These are phyloP conservation scores for Atopsyche davidsoni DNA, from an alignment of 1,140 invertebrate genomes.

Conservation along the genomic window DNA sequence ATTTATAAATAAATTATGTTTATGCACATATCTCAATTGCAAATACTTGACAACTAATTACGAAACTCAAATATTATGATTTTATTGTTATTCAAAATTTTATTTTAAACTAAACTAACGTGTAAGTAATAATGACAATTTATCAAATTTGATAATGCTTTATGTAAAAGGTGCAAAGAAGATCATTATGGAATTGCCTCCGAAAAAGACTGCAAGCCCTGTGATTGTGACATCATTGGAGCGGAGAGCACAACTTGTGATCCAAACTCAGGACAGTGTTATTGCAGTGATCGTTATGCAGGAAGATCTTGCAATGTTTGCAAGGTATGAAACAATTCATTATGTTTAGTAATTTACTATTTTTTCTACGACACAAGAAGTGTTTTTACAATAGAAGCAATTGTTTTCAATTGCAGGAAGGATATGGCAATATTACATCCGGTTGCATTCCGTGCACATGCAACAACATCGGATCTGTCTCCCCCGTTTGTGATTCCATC, in stretches of 20 bases:
- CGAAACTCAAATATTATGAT: no score
- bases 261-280: slow-evolving; percentile 68
- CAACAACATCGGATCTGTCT: slow-evolving; percentile 61
- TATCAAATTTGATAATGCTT: no score
- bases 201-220: slow-evolving; percentile 60
- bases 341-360: slow-evolving; percentile 38
- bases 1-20: slow-evolving; percentile 1
- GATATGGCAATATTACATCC: slow-evolving; percentile 59
- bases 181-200: slow-evolving; percentile 56
- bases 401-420: slow-evolving; percentile 38
- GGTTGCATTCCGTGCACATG: slow-evolving; percentile 75
- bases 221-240: slow-evolving; percentile 71
- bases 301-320: slow-evolving; percentile 86
- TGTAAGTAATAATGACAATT: no score
- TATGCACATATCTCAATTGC: not conserved
- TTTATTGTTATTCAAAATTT: no score
- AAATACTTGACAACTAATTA: no score
- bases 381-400: not conserved
- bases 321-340: slow-evolving; percentile 48
- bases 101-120: no score
- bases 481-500: slow-evolving; percentile 59
- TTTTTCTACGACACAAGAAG: slow-evolving; percentile 23
- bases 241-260: slow-evolving; percentile 67
- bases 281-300: slow-evolving; percentile 64
- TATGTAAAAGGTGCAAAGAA: slow-evolving; percentile 26